Evolutionary conservation across 2,888 invertebrate genomes (phyloP).

Genomic region (Meiosimyza platycephala): DNA sequence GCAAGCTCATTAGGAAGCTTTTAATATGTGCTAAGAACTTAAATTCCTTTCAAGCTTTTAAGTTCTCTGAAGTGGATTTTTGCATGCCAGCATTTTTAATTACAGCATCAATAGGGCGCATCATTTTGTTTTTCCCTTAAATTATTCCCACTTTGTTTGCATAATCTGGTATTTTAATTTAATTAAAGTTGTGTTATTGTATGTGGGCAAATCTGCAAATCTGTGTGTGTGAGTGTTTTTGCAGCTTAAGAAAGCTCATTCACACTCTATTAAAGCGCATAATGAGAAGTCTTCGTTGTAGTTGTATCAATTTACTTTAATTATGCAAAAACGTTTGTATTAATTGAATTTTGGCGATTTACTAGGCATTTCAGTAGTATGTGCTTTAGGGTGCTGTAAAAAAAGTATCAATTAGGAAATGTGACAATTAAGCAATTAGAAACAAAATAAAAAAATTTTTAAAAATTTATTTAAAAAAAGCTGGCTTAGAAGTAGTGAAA

Average conservation of each 20-base stretch:
- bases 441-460: no score
- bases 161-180: conserved; percentile 19
- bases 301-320: conserved; percentile 23
- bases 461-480: no score
- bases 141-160: conserved; percentile 24
- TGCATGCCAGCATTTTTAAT: conserved; percentile 10
- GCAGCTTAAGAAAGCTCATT: conserved; percentile 25
- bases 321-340: conserved; percentile 33
- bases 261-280: conserved; percentile 23
- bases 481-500: no score
- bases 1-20: conserved; percentile 33
- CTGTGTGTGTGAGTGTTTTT: background rate
- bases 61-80: no score
- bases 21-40: conserved; percentile 39
- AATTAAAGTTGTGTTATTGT: conserved; percentile 12
- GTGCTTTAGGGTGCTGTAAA: no score
- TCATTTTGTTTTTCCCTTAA: conserved; percentile 27
- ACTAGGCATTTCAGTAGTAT: background rate
- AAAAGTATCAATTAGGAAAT: no score
- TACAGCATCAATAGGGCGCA: background rate
- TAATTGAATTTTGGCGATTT: conserved; percentile 27
- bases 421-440: no score
- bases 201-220: background rate
- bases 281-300: conserved; percentile 1
- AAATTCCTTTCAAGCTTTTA: conserved; percentile 23